A percentile compares a stretch with the other conserved stretches of the same genome.
phyloP scores from a whole-genome alignment of 2,113 vertebrate species.

The Pitta sordida region DNA sequence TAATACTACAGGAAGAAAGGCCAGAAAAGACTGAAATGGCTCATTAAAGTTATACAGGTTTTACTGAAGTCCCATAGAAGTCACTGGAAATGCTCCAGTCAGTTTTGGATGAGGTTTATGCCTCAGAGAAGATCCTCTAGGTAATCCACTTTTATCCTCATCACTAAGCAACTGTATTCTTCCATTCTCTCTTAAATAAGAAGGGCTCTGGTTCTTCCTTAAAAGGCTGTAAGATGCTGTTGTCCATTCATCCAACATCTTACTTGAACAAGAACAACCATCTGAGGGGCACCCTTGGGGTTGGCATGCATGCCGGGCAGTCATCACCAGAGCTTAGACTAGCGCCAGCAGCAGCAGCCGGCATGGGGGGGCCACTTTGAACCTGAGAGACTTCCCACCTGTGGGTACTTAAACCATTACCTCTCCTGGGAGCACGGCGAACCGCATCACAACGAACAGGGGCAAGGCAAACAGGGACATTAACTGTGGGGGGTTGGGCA shows the following conservation, averaged over 20 bases:
- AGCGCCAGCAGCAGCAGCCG: no score
- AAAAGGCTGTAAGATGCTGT: neutral
- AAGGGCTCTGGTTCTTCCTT: neutral
- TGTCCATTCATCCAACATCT: neutral
- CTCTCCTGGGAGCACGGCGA: no score
- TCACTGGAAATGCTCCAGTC: constrained; percentile 1
- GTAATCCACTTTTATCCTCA: constrained; percentile 9
- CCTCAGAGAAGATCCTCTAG: neutral
- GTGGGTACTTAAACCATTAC: no score
- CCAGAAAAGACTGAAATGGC: neutral
- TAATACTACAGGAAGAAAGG: neutral
- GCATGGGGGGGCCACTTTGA: no score
- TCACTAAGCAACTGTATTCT: neutral
- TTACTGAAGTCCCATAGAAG: neutral
- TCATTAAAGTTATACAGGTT: neutral
- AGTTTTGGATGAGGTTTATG: neutral
- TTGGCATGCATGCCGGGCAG: no score
- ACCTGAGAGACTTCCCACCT: no score
- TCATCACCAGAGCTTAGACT: no score
- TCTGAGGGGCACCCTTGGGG: no score
- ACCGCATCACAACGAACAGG: no score
- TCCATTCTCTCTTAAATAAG: neutral
- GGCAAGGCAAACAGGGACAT: no score
- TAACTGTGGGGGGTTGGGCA: no score
- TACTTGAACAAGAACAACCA: neutral